Conservation (phyloP, 1,140 invertebrate species). For the Brachionus sp. region DNA sequence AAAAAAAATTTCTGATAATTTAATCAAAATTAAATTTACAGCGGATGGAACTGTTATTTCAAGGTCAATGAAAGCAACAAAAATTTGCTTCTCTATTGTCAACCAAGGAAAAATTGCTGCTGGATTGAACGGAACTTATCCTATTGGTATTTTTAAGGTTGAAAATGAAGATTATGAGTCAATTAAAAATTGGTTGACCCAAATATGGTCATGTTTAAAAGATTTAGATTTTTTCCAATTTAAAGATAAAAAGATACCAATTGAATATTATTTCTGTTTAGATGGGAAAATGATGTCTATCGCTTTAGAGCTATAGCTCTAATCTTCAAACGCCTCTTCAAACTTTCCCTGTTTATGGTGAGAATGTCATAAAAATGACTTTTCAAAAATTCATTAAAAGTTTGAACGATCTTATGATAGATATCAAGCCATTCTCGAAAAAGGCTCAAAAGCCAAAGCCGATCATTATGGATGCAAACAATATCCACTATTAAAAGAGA, state of each 20-base stretch:
- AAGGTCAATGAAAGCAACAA: not conserved
- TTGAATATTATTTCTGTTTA: constrained; percentile 1
- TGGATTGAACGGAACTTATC: not conserved
- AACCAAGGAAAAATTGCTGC: not conserved
- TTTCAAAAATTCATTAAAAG: too few relatives aligned
- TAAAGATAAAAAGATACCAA: not conserved
- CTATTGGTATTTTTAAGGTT: not conserved
- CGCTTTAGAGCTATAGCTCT: too few relatives aligned
- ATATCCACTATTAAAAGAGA: not conserved
- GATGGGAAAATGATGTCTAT: constrained; percentile 33
- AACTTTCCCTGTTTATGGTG: too few relatives aligned
- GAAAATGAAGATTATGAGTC: not conserved
- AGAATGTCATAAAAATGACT: too few relatives aligned
- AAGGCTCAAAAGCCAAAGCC: not conserved
- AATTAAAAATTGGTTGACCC: not conserved
- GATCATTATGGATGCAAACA: not conserved
- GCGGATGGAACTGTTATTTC: not conserved
- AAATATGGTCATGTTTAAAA: not conserved
- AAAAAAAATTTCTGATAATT: not conserved
- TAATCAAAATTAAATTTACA: not conserved
- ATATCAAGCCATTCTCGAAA: too few relatives aligned
- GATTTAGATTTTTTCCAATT: not conserved
- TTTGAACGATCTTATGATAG: too few relatives aligned
- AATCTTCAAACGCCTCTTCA: too few relatives aligned
- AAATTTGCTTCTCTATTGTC: not conserved